Evolutionary conservation across 2,113 vertebrate species (phyloP).

Genomic region (Ophthalmolycus amberensis): DNA sequence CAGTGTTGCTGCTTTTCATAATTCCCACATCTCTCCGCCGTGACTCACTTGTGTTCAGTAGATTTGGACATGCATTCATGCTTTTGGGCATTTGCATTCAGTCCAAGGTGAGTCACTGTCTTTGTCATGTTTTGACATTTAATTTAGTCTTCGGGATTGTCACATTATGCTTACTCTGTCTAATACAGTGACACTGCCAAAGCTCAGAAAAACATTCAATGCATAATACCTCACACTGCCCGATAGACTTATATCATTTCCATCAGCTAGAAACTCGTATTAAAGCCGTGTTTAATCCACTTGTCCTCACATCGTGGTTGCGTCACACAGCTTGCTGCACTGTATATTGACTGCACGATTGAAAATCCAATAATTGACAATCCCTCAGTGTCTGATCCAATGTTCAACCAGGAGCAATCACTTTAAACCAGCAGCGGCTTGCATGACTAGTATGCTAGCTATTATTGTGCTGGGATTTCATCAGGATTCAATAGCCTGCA

Average conservation of each 20-base stretch:
- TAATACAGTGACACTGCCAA: constrained; percentile 29
- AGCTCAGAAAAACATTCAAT: constrained; percentile 30
- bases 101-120: constrained; percentile 57
- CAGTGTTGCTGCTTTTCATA: constrained; percentile 68
- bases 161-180: constrained; percentile 45
- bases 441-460: constrained; percentile 35
- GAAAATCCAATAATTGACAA: constrained; percentile 69
- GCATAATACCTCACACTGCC: constrained; percentile 11
- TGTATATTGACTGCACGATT: constrained; percentile 58
- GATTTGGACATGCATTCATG: constrained; percentile 61
- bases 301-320: constrained; percentile 31
- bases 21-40: constrained; percentile 40
- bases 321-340: constrained; percentile 37
- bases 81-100: constrained; percentile 42
- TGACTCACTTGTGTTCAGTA: constrained; percentile 67
- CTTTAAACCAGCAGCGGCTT: constrained; percentile 21
- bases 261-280: constrained; percentile 39
- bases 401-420: constrained; percentile 41
- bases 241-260: constrained; percentile 40
- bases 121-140: constrained; percentile 66
- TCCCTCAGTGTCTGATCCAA: constrained; percentile 51
- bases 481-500: constrained; percentile 74
- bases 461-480: constrained; percentile 67
- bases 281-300: constrained; percentile 54
- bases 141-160: constrained; percentile 50